Percentiles rank a stretch among this genome's conserved stretches.
phyloP scores from a whole-genome alignment of 2,888 invertebrate genomes.

The Atethmia centrago region DNA sequence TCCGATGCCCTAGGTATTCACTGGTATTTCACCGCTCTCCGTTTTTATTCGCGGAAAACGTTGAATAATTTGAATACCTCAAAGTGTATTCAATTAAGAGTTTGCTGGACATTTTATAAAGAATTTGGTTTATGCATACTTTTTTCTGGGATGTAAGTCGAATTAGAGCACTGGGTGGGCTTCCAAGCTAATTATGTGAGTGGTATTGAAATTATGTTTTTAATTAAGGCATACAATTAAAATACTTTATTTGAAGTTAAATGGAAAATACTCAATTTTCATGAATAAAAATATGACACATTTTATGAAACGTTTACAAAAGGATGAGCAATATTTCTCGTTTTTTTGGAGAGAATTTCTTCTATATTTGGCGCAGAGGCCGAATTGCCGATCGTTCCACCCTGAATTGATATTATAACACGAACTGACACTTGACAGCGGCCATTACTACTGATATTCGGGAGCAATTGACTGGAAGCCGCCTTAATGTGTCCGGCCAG shows the following conservation, averaged over 20 bases:
- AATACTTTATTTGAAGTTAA: constrained; percentile 6
- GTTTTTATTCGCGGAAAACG: constrained; percentile 54
- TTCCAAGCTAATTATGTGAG: constrained; percentile 32
- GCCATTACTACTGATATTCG: constrained; percentile 74
- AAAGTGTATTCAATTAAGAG: constrained; percentile 65
- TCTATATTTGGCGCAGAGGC: constrained; percentile 33
- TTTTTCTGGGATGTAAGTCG: constrained; percentile 44
- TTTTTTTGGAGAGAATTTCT: constrained; percentile 17
- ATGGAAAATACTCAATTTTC: neutral
- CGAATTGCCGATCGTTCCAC: constrained; percentile 35
- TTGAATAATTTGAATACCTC: constrained; percentile 61
- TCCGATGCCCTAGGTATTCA: constrained; percentile 40
- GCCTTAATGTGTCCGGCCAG: constrained; percentile 60
- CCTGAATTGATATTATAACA: constrained; percentile 59
- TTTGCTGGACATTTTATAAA: constrained; percentile 59
- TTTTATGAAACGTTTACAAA: constrained; percentile 16
- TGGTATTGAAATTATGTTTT: constrained; percentile 46
- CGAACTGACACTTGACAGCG: constrained; percentile 74
- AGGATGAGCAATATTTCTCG: neutral
- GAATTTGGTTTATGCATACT: constrained; percentile 38
- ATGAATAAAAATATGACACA: constrained; percentile 5
- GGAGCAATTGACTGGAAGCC: constrained; percentile 74
- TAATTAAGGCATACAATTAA: constrained; percentile 19
- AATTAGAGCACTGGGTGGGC: constrained; percentile 27
- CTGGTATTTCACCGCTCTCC: constrained; percentile 35